These are phyloP conservation scores for Achlya flavicornis DNA, from an alignment of 2,888 invertebrate species.

Conservation along the genomic window DNA sequence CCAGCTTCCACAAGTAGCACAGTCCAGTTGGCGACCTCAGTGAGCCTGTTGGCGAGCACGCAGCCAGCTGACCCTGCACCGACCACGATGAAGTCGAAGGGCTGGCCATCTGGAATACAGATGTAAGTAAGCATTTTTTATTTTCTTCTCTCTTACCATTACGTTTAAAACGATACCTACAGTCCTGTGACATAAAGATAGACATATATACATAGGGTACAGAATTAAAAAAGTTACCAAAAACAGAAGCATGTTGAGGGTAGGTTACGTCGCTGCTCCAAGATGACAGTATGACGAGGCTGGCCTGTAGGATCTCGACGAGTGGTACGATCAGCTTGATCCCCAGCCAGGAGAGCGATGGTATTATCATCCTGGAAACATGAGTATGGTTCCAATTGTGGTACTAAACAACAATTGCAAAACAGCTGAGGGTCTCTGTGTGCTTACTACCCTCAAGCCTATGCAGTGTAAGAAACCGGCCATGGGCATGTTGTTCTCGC, in stretches of 20 bases:
- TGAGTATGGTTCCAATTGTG: neutral
- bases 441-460: too few relatives aligned
- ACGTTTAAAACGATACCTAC: too few relatives aligned
- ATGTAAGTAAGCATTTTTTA: conserved; percentile 18
- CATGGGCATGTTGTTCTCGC: too few relatives aligned
- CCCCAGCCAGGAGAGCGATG: conserved; percentile 25
- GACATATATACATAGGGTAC: too few relatives aligned
- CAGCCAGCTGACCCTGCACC: conserved; percentile 48
- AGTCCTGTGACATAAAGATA: too few relatives aligned
- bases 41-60: conserved; percentile 46
- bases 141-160: too few relatives aligned
- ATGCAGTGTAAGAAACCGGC: too few relatives aligned
- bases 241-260: conserved; percentile 36
- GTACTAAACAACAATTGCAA: too few relatives aligned
- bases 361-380: conserved; percentile 33
- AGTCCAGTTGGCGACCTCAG: conserved; percentile 40
- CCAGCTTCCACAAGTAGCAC: conserved; percentile 50
- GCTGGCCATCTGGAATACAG: conserved; percentile 31
- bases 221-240: conserved; percentile 37
- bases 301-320: conserved; percentile 30
- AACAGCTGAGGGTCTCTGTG: too few relatives aligned
- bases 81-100: conserved; percentile 75
- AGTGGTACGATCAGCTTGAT: conserved; percentile 39
- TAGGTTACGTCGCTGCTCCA: conserved; percentile 22
- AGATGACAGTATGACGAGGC: conserved; percentile 27